Conservation (phyloP, 2,888 invertebrate genomes). For the Nomada ferruginata region DNA sequence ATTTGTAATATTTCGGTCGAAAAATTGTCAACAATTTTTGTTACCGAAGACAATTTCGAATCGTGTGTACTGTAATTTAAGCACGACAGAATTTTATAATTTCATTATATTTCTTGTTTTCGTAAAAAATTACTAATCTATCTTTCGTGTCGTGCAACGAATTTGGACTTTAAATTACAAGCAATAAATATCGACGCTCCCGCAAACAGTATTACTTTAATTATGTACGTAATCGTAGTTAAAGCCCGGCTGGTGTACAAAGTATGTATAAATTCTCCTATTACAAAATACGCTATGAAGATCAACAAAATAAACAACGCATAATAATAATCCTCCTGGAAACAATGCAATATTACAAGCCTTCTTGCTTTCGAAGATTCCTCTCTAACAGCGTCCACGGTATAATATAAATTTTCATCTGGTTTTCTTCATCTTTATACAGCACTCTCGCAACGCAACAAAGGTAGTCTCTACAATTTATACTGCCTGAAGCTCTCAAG, state of each 20-base stretch:
- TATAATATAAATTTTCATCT: neutral
- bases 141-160: neutral
- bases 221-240: neutral
- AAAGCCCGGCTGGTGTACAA: neutral
- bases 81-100: too few relatives aligned
- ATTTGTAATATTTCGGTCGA: neutral
- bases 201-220: neutral
- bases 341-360: neutral
- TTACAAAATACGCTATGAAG: neutral
- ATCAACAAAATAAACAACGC: constrained; percentile 12
- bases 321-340: neutral
- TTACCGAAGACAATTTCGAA: too few relatives aligned
- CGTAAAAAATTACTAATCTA: neutral
- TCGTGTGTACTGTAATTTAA: too few relatives aligned
- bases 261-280: neutral
- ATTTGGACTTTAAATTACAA: neutral
- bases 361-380: neutral
- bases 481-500: constrained; percentile 1
- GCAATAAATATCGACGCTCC: neutral
- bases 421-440: neutral
- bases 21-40: too few relatives aligned
- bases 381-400: neutral
- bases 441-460: neutral
- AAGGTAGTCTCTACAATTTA: neutral
- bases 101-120: too few relatives aligned